Percentiles rank a stretch among this genome's conserved stretches.
Evolutionary conservation across 2,888 invertebrate species (phyloP).

Genomic region (Diloba caeruleocephala): DNA sequence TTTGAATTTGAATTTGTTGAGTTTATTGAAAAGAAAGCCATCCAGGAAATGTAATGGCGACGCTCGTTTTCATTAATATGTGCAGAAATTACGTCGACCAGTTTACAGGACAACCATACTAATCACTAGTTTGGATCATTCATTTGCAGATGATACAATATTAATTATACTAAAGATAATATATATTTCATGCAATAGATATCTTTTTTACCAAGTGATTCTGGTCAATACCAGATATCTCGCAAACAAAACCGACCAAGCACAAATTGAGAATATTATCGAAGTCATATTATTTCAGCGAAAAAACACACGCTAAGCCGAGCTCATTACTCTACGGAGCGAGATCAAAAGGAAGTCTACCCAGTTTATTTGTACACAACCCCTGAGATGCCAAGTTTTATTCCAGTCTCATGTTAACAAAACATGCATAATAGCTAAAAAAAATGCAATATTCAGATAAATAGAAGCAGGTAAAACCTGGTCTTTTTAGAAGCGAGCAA

Average conservation of each 20-base stretch:
- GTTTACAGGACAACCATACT: no score
- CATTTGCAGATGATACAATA: no score
- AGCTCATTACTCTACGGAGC: slow-evolving; percentile 66
- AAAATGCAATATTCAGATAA: slow-evolving; percentile 42
- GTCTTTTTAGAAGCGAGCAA: slow-evolving; percentile 12
- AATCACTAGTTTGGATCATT: no score
- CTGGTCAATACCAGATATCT: slow-evolving; percentile 12
- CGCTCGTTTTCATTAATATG: no score
- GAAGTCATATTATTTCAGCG: slow-evolving; percentile 32
- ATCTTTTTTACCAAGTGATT: not conserved
- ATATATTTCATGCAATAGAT: no score
- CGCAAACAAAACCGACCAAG: slow-evolving; percentile 15
- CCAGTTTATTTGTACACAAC: slow-evolving; percentile 67
- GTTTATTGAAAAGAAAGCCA: no score
- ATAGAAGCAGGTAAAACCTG: slow-evolving; percentile 12
- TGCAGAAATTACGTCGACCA: no score
- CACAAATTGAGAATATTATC: slow-evolving; percentile 49
- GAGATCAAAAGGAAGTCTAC: slow-evolving; percentile 67
- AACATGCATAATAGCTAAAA: slow-evolving; percentile 54
- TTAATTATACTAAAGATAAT: no score
- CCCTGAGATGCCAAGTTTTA: slow-evolving; percentile 49
- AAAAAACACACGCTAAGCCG: slow-evolving; percentile 26
- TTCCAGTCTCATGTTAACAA: slow-evolving; percentile 56
- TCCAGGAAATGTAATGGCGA: no score
- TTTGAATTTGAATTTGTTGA: no score